Percentiles rank a stretch among this genome's conserved stretches.
phyloP scores from a whole-genome alignment of 37 sponge, comb jelly and placozoan species.

The Halisarca cf. caerulea region DNA sequence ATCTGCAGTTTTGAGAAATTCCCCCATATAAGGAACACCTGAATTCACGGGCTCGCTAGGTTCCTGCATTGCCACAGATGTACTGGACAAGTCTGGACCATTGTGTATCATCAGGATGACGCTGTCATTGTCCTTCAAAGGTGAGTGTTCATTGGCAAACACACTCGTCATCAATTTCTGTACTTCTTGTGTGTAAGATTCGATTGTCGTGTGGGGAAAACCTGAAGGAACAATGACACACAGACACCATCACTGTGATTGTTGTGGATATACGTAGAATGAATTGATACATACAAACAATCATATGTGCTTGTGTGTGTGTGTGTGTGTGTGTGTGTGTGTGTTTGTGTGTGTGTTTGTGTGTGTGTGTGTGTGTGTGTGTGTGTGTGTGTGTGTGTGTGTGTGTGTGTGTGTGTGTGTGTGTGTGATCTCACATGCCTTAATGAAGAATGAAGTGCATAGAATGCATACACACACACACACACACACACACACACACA shows the following conservation, averaged over 20 bases:
- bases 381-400: too few relatives aligned
- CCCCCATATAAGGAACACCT: background rate
- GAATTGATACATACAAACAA: too few relatives aligned
- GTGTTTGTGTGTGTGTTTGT: too few relatives aligned
- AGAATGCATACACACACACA: too few relatives aligned
- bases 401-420: too few relatives aligned
- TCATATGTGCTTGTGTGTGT: too few relatives aligned
- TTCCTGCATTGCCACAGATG: constrained; percentile 5
- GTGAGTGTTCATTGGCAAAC: constrained; percentile 2
- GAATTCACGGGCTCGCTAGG: background rate
- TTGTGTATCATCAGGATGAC: constrained; percentile 86
- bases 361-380: too few relatives aligned
- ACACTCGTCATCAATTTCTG: constrained; percentile 44
- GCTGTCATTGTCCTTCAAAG: constrained; percentile 36
- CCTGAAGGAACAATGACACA: constrained; percentile 3
- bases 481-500: constrained; percentile 5
- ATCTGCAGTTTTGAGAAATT: background rate
- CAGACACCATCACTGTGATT: background rate
- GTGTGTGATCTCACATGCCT: too few relatives aligned
- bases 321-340: too few relatives aligned
- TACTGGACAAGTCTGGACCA: constrained; percentile 72
- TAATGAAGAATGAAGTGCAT: too few relatives aligned
- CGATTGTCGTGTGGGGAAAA: constrained; percentile 64
- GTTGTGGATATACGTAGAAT: too few relatives aligned
- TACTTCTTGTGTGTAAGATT: constrained; percentile 52